A percentile compares a stretch with the other conserved stretches of the same genome.
Conservation (phyloP, 2,888 invertebrate genomes). For the Poecilobothrus nobilitatus region DNA sequence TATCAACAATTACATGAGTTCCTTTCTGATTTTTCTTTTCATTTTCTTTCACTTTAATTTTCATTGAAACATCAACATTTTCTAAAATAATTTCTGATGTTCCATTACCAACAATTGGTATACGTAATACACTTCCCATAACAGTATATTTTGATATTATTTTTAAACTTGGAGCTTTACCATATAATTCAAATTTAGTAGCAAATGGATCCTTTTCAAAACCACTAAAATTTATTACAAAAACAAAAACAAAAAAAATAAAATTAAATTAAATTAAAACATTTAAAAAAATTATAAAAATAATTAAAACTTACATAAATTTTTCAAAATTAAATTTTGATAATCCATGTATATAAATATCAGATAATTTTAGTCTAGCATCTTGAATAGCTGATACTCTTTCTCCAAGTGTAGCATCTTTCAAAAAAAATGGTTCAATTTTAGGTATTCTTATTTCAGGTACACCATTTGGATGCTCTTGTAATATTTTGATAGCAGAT, state of each 20-base stretch:
- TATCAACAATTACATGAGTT: constrained; percentile 33
- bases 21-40: constrained; percentile 30
- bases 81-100: constrained; percentile 35
- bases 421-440: constrained; percentile 18
- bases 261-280: neutral
- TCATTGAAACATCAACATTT: constrained; percentile 36
- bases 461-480: constrained; percentile 21
- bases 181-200: constrained; percentile 40
- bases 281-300: too few relatives aligned
- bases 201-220: constrained; percentile 35
- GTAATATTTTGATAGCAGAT: constrained; percentile 19
- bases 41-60: constrained; percentile 34
- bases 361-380: constrained; percentile 16
- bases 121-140: constrained; percentile 44
- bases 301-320: constrained; percentile 19
- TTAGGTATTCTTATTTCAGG: constrained; percentile 17
- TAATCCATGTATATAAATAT: constrained; percentile 20
- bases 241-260: too few relatives aligned
- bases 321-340: constrained; percentile 16
- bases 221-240: constrained; percentile 26
- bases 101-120: constrained; percentile 44
- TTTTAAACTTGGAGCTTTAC: constrained; percentile 33
- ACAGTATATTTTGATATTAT: constrained; percentile 39
- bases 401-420: constrained; percentile 14
- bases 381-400: constrained; percentile 11